Base-by-base conservation (phyloP, 2,888 invertebrate genomes). In the Zygothrica quintamaculata region DNA sequence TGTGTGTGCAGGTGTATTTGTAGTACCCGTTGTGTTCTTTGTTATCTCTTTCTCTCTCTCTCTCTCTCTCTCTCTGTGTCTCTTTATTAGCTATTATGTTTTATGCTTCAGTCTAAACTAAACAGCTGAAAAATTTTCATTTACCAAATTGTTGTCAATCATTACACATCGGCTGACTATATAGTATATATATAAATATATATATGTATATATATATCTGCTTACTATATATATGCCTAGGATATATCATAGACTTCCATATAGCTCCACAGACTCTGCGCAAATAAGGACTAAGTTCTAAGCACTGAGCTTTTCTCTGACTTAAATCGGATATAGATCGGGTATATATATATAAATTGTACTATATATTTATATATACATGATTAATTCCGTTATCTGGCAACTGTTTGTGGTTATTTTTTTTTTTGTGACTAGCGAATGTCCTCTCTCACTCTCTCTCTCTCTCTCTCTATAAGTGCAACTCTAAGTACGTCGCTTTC, bases 241-340 rank as follows among this genome's bases (percentile, higher is more conserved):
- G n/a, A n/a, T n/a, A n/a, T n/a, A n/a, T n/a, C n/a, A n/a, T n/a
- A n/a, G n/a, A n/a, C n/a, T n/a, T n/a, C n/a, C n/a, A n/a, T n/a
- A n/a, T n/a, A n/a, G n/a, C n/a, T n/a, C n/a, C n/a, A n/a, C n/a
- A n/a, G n/a, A n/a, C n/a, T n/a, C n/a, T n/a, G n/a, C n/a, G n/a
- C n/a, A n/a, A n/a, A 22, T 40, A 40, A 12, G 9, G 42, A 50
- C 57, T 56, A 57, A 29, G 37, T 2, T 3, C 18, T 22, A 22
- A 42, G 48, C 39, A 56, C 56, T 56, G 56, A 56, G 56, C 48
- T 48, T 37, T 12, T 39, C 29, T 16, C 37, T 37, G 46, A 34
- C 18, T 33, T 33, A 16, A 3, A 13, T 29, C 44, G 44, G 12
- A 29, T 44, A 13, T 37, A 3, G 9, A 37, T 15, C 36, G 36